A percentile compares a stretch with the other conserved stretches of the same genome.
Evolutionary conservation across 2,888 invertebrate species (phyloP).

Genomic region (Cephus sareptanus): DNA sequence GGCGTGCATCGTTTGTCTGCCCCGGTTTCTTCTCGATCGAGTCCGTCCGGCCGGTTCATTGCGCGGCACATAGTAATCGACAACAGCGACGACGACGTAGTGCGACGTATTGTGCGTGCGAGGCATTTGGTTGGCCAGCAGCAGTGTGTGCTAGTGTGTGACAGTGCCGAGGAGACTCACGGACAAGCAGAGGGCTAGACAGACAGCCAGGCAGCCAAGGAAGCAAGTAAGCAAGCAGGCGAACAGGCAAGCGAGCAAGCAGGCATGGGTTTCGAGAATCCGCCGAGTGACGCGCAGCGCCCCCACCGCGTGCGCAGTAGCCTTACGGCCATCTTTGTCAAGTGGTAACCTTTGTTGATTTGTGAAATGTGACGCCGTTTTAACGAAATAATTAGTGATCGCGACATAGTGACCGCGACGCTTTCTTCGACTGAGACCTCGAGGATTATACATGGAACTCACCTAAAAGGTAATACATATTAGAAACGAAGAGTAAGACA

Average conservation of each 20-base stretch:
- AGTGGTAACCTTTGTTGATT: slow-evolving; percentile 67
- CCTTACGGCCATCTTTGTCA: slow-evolving; percentile 64
- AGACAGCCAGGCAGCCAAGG: background rate
- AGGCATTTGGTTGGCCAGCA: background rate
- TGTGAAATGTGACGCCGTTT: slow-evolving; percentile 65
- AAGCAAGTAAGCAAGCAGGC: background rate
- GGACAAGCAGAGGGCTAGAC: background rate
- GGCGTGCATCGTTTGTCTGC: background rate
- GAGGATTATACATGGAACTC: slow-evolving; percentile 25
- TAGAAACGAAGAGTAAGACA: background rate
- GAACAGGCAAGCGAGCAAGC: background rate
- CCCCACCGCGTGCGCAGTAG: slow-evolving; percentile 47
- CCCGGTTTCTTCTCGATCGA: background rate
- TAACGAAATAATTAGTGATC: slow-evolving; percentile 52
- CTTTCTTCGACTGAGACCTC: slow-evolving; percentile 8
- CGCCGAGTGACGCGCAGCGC: slow-evolving; percentile 49
- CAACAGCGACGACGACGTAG: background rate
- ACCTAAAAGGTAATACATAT: slow-evolving; percentile 30
- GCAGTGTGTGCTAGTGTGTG: background rate
- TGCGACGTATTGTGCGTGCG: slow-evolving; percentile 1
- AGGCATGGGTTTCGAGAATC: slow-evolving; percentile 21
- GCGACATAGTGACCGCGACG: slow-evolving; percentile 45
- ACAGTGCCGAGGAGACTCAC: background rate
- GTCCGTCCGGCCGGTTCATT: background rate
- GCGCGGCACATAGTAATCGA: background rate